Conservation (phyloP, 2,888 invertebrate genomes). For the Xylota sylvarum region DNA sequence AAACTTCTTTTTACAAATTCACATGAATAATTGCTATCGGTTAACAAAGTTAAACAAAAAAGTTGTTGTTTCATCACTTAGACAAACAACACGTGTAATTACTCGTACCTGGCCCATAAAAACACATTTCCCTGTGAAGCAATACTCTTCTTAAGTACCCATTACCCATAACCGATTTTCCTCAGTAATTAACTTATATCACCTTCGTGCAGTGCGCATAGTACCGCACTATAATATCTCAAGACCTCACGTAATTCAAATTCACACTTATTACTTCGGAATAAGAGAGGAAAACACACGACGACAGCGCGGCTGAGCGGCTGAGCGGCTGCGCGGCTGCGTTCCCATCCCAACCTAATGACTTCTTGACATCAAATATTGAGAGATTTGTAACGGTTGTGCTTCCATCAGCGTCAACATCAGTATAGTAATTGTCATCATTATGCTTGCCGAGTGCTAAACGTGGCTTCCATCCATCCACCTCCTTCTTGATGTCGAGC, state of each 20-base stretch:
- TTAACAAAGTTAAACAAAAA: slow-evolving; percentile 1
- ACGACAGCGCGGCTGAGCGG: slow-evolving; percentile 22
- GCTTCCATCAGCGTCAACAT: slow-evolving; percentile 72
- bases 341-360: slow-evolving; percentile 71
- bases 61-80: slow-evolving; percentile 45
- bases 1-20: slow-evolving; percentile 3
- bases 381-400: slow-evolving; percentile 71
- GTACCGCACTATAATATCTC: slow-evolving; percentile 14
- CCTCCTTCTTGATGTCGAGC: slow-evolving; percentile 21
- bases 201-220: slow-evolving; percentile 43
- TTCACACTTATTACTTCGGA: slow-evolving; percentile 51
- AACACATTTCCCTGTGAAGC: slow-evolving; percentile 62
- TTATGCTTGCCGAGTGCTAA: slow-evolving; percentile 56
- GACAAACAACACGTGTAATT: slow-evolving; percentile 34
- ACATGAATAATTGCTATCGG: slow-evolving; percentile 1
- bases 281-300: slow-evolving; percentile 22
- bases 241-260: slow-evolving; percentile 59
- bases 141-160: slow-evolving; percentile 41
- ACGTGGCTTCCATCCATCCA: slow-evolving; percentile 51
- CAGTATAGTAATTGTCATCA: slow-evolving; percentile 69
- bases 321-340: slow-evolving; percentile 1
- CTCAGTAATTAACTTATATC: slow-evolving; percentile 73
- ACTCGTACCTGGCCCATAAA: slow-evolving; percentile 24
- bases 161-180: slow-evolving; percentile 71
- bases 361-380: slow-evolving; percentile 75